Evolutionary conservation across 1,140 invertebrate genomes (phyloP).

Genomic region (Helicoverpa armigera): DNA sequence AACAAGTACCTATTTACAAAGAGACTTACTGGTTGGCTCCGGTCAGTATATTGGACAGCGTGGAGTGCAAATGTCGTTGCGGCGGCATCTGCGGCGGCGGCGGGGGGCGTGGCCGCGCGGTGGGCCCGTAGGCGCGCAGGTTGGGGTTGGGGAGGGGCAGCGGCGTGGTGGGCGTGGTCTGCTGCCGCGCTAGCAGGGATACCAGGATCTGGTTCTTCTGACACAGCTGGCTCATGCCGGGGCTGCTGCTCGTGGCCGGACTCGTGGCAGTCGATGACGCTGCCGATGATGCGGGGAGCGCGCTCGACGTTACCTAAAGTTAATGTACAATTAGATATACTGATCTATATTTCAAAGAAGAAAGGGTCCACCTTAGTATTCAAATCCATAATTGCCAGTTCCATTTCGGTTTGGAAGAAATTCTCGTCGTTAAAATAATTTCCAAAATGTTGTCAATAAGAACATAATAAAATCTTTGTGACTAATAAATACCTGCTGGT

Average conservation of each 20-base stretch:
- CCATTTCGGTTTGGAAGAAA: too few relatives aligned
- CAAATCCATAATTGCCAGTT: too few relatives aligned
- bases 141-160: constrained; percentile 76
- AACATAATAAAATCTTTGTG: background rate
- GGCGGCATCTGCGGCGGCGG: constrained; percentile 54
- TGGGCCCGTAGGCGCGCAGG: constrained; percentile 70
- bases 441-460: background rate
- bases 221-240: constrained; percentile 90
- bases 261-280: constrained; percentile 63
- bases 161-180: constrained; percentile 89
- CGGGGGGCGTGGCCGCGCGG: constrained; percentile 54
- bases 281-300: constrained; percentile 64
- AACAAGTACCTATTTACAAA: too few relatives aligned
- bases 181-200: constrained; percentile 92
- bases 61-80: constrained; percentile 58
- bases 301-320: constrained; percentile 76
- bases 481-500: constrained; percentile 85
- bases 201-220: constrained; percentile 96
- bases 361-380: too few relatives aligned
- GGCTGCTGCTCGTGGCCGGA: constrained; percentile 73
- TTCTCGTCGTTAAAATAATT: too few relatives aligned
- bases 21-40: constrained; percentile 71
- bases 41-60: constrained; percentile 76
- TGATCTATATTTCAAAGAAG: background rate
- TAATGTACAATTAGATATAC: constrained; percentile 1